Base-by-base conservation (phyloP, 2,113 vertebrate species). In the Platysteira castanea region DNA sequence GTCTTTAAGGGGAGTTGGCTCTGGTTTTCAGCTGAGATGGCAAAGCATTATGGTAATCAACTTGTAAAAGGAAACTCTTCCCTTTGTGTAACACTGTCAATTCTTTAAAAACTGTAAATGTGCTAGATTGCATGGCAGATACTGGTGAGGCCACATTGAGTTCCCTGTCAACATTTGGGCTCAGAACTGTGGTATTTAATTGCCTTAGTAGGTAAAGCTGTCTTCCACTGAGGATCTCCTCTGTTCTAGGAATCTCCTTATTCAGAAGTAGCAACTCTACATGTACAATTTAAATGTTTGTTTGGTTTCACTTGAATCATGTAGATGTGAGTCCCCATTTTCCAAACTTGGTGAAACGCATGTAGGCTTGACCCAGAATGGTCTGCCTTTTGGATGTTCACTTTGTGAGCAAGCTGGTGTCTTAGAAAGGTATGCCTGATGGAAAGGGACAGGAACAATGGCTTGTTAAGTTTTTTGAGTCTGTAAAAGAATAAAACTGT, bases 331-430 rank as follows among this genome's bases (percentile, higher is more conserved):
- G 27, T 63, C 39, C 39, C 7, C 6, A 1, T 68, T 76, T 63
- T 44, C 64, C 65, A 64, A 13, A 47, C 33, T 21, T 7, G 3
- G 35, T 69, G 50, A 42, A 44, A 11, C 35, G 20, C 49, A 18
- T 0, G 0, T 21, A 17, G 54, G 15, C 46, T 69, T 30, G 30
- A 15, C 78, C 52, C 15, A 35, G 30, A 13, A 23, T 27, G 31
- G 3, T 63, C 21, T 49, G 37, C 37, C 26, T 37, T 50, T 42
- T 59, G 16, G 31, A 7, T 11, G 15, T 21, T 78, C 20, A 6
- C 30, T 39, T 24, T 7, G 14, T 26, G 33, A 57, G 24, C 37
- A 7, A 4, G 20, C 8, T 63, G 50, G 13, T 39, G 24, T 37
- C 41, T 42, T 47, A 20, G 17, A 35, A 54, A 20, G 35, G 12